Base-by-base conservation (phyloP, 1,140 invertebrate species). In the Eurosta solidaginis region DNA sequence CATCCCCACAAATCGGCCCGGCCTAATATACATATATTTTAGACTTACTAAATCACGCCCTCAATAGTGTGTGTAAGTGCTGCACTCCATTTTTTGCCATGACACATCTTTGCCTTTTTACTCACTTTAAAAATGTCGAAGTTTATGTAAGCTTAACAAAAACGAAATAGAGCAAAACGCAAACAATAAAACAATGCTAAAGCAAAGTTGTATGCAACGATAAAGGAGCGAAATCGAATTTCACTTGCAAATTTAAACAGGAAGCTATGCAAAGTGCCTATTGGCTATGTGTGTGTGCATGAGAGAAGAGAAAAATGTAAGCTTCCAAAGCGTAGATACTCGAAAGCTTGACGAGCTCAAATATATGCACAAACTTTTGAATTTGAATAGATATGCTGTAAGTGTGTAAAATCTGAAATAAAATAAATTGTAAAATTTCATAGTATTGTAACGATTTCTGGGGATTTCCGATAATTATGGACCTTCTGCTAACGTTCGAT, bases 191-290 rank as follows among this genome's bases (percentile, higher is more conserved):
- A 68, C 59, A 68, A 68, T 68, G 59, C 59, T 9, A 20, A 20
- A 36, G 59, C 59, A 68, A 68, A 68, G 59, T 68, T 68, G 59
- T 36, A 2, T n/a, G 49, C 1, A 33, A 68, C 59, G 36, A 68
- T 68, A 68, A 68, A 68, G 59, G 33, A 68, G 59, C 59, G n/a
- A 68, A 68, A 68, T 68, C 59, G 59, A 68, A 68, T 68, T 68
- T 68, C 59, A 29, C 10, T 40, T 40, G 59, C 59, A 68, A 68
- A 68, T 68, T 68, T 68, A 68, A 68, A 68, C 59, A 68, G 59
- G 59, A 68, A 68, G 33, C 27, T 9, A 68, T 20, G 59, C 59
- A 68, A 68, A 68, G 59, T 68, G 33, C 33, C 1, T 36, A 7
- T n/a, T 5, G 20, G 49, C 14, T 25, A 22, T 12, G 25, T 52